phyloP scores from a whole-genome alignment of 2,113 vertebrate genomes.

The Brachirus orientalis region DNA sequence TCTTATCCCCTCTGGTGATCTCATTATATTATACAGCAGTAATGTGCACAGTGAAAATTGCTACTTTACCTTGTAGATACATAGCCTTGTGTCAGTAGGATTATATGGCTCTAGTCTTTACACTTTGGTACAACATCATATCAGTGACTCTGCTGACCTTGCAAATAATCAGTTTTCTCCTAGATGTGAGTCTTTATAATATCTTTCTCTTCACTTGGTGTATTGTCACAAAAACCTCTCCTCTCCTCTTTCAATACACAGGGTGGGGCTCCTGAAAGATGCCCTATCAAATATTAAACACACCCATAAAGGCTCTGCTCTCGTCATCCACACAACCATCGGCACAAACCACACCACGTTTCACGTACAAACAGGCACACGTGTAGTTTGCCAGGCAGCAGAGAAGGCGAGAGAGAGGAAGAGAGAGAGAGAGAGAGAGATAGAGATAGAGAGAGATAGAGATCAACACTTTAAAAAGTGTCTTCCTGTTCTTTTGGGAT shows the following conservation, averaged over 20 bases:
- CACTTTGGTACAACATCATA: conserved; percentile 1
- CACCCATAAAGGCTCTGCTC: conserved; percentile 42
- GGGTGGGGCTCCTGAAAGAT: conserved; percentile 50
- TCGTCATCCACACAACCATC: conserved; percentile 26
- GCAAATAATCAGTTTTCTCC: background rate
- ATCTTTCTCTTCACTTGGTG: background rate
- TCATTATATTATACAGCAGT: conserved; percentile 11
- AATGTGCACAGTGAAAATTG: conserved; percentile 2
- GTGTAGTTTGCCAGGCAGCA: conserved; percentile 32
- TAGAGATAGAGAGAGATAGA: too few species aligned
- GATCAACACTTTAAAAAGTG: too few species aligned
- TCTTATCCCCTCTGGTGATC: conserved; percentile 41
- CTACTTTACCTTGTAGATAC: conserved; percentile 14
- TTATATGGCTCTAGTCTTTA: conserved; percentile 13
- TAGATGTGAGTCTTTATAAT: background rate
- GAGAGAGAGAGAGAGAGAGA: too few species aligned
- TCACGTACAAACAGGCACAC: conserved; percentile 18
- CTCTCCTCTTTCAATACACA: conserved; percentile 10
- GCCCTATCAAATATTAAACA: conserved; percentile 72
- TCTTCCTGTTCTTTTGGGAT: conserved; percentile 50
- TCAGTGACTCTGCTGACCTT: background rate
- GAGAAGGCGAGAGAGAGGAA: conserved; percentile 47
- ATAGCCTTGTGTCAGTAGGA: background rate
- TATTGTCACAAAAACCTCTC: background rate
- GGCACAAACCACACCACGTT: background rate